Conservation (phyloP, 2,113 vertebrate species). For the Erpornis zantholeuca region DNA sequence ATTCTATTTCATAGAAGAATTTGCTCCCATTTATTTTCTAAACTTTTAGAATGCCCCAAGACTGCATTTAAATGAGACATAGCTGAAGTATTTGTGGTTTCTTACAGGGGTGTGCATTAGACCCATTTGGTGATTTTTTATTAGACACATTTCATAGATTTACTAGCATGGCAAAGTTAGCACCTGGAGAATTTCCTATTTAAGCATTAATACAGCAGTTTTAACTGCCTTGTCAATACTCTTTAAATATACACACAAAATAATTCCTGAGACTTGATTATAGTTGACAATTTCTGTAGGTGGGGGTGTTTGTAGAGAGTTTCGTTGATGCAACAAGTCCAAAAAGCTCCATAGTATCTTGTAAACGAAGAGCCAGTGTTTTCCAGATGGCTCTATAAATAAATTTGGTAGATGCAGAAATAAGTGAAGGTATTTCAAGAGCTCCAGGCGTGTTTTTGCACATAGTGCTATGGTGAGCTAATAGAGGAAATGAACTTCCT, state of each 20-base stretch:
- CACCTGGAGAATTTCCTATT: not conserved
- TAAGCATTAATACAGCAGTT: not conserved
- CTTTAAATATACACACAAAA: not conserved
- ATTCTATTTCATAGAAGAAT: not conserved
- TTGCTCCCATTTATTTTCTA: not conserved
- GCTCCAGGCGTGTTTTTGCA: constrained; percentile 8
- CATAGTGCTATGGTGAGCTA: not conserved
- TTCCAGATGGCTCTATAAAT: constrained; percentile 16
- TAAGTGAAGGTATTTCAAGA: constrained; percentile 16
- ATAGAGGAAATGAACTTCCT: constrained; percentile 40
- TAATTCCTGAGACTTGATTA: not conserved
- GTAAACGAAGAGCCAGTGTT: not conserved
- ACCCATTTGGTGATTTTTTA: not conserved
- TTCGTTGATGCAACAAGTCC: not conserved
- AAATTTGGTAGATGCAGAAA: constrained; percentile 3
- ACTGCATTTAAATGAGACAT: not conserved
- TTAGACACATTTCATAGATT: not conserved
- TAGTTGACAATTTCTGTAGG: not conserved
- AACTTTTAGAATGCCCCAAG: not conserved
- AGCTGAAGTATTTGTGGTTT: constrained; percentile 4
- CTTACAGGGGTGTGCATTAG: not conserved
- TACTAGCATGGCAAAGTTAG: not conserved
- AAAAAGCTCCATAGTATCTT: not conserved
- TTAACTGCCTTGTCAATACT: not conserved
- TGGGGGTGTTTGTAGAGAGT: not conserved